These are phyloP conservation scores for Acanthoscelides obtectus DNA, from an alignment of 2,888 invertebrate species.

Conservation along the genomic window DNA sequence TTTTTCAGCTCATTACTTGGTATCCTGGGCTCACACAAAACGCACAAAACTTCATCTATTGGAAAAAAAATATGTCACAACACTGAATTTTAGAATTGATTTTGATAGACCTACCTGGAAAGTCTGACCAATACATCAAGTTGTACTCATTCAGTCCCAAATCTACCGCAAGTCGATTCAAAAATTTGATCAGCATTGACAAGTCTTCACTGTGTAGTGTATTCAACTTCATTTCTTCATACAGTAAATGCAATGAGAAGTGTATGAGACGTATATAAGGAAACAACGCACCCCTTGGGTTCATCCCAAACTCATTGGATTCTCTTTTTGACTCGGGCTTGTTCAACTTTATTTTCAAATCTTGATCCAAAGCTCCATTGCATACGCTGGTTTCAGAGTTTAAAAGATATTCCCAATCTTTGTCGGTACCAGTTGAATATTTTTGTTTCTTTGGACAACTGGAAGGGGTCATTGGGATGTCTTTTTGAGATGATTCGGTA, in stretches of 20 bases:
- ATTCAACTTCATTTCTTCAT: slow-evolving; percentile 87
- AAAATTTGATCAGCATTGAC: slow-evolving; percentile 62
- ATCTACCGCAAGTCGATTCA: slow-evolving; percentile 74
- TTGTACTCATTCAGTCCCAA: slow-evolving; percentile 66
- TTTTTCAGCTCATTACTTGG: slow-evolving; percentile 54
- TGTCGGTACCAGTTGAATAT: slow-evolving; percentile 70
- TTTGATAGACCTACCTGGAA: slow-evolving; percentile 50
- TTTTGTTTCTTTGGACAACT: slow-evolving; percentile 69
- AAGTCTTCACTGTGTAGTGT: slow-evolving; percentile 63
- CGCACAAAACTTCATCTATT: slow-evolving; percentile 43
- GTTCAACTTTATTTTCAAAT: slow-evolving; percentile 13
- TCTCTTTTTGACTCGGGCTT: slow-evolving; percentile 6
- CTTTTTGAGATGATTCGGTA: slow-evolving; percentile 27
- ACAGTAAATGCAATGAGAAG: slow-evolving; percentile 79
- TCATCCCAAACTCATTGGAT: slow-evolving; percentile 45
- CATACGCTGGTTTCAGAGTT: slow-evolving; percentile 24
- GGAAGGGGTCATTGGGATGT: slow-evolving; percentile 45
- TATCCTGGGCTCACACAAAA: slow-evolving; percentile 38
- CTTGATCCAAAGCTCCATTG: slow-evolving; percentile 13
- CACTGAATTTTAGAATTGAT: slow-evolving; percentile 1
- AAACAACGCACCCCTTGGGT: slow-evolving; percentile 64
- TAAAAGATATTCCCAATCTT: slow-evolving; percentile 71
- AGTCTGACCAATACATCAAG: slow-evolving; percentile 82
- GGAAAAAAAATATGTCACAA: not conserved
- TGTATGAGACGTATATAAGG: slow-evolving; percentile 69